A percentile compares a stretch with the other conserved stretches of the same genome.
phyloP scores from a whole-genome alignment of 1,140 invertebrate species.

The Nixonia krombeini region DNA sequence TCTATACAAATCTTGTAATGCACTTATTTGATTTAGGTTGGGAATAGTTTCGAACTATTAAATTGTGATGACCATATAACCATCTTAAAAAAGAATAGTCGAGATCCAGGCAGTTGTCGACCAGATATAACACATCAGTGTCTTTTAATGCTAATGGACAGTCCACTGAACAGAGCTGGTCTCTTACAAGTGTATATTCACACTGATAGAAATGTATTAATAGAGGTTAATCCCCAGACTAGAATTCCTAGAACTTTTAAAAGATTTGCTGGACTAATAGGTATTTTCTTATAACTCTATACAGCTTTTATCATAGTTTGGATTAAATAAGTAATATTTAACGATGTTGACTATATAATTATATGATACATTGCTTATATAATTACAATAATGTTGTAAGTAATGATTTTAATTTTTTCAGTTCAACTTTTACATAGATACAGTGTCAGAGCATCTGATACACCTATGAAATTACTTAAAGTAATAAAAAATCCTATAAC shows the following conservation, averaged over 20 bases:
- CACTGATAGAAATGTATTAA: slow-evolving; percentile 96
- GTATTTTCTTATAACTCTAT: too few relatives aligned
- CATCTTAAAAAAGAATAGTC: slow-evolving; percentile 87
- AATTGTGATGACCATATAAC: slow-evolving; percentile 94
- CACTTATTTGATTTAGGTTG: slow-evolving; percentile 76
- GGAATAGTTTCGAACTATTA: slow-evolving; percentile 89
- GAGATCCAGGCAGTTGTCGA: slow-evolving; percentile 86
- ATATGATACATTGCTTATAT: too few relatives aligned
- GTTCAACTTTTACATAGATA: slow-evolving; percentile 98
- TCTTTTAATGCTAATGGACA: slow-evolving; percentile 96
- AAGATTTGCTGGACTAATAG: slow-evolving; percentile 98
- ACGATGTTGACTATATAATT: background rate
- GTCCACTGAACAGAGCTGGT: slow-evolving; percentile 93
- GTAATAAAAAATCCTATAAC: slow-evolving; percentile 98
- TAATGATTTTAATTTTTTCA: too few relatives aligned
- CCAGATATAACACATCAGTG: slow-evolving; percentile 98
- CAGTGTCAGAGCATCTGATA: slow-evolving; percentile 90
- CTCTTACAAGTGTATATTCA: slow-evolving; percentile 92
- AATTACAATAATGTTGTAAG: too few relatives aligned
- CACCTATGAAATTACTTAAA: slow-evolving; percentile 92
- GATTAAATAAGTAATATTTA: slow-evolving; percentile 7
- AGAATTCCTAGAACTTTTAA: slow-evolving; percentile 98
- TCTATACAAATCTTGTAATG: slow-evolving; percentile 6
- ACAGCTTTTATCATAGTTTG: slow-evolving; percentile 18
- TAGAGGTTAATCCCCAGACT: slow-evolving; percentile 98